phyloP scores from a whole-genome alignment of 2,797 vertebrate species.

The Anolis apletophallus region DNA sequence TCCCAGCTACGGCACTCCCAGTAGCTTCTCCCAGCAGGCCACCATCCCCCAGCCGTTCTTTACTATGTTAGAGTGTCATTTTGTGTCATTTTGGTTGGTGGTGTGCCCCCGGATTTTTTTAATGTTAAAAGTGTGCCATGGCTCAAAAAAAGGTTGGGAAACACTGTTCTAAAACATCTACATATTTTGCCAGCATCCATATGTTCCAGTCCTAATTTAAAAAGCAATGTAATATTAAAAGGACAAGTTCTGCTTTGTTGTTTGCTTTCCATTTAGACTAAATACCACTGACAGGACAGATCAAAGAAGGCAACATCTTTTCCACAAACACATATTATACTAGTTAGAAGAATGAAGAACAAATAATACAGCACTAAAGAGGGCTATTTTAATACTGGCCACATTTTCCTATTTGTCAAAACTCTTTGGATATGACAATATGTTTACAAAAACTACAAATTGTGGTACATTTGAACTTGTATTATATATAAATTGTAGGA shows the following conservation, averaged over 20 bases:
- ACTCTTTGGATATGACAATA: constrained; percentile 52
- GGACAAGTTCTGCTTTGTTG: constrained; percentile 66
- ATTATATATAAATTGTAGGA: neutral
- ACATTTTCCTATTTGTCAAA: constrained; percentile 39
- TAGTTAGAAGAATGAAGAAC: constrained; percentile 63
- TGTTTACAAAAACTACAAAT: neutral
- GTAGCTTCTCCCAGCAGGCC: too few relatives aligned
- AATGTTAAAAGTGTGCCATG: too few relatives aligned
- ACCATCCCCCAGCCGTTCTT: too few relatives aligned
- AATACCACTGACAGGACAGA: constrained; percentile 68
- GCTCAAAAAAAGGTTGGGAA: too few relatives aligned
- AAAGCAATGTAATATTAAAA: constrained; percentile 63
- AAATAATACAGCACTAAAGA: constrained; percentile 41
- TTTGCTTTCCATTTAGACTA: constrained; percentile 73
- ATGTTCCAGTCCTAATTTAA: constrained; percentile 71
- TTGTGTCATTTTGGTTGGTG: too few relatives aligned
- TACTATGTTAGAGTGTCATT: too few relatives aligned
- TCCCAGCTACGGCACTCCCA: too few relatives aligned
- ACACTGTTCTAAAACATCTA: constrained; percentile 41
- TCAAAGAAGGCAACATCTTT: constrained; percentile 60
- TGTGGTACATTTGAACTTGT: neutral
- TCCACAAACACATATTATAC: constrained; percentile 57
- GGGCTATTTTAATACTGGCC: constrained; percentile 45
- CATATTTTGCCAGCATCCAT: constrained; percentile 66
- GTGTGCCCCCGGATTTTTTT: too few relatives aligned